phyloP scores from a whole-genome alignment of 2,888 invertebrate species.

The Andrena camellia region DNA sequence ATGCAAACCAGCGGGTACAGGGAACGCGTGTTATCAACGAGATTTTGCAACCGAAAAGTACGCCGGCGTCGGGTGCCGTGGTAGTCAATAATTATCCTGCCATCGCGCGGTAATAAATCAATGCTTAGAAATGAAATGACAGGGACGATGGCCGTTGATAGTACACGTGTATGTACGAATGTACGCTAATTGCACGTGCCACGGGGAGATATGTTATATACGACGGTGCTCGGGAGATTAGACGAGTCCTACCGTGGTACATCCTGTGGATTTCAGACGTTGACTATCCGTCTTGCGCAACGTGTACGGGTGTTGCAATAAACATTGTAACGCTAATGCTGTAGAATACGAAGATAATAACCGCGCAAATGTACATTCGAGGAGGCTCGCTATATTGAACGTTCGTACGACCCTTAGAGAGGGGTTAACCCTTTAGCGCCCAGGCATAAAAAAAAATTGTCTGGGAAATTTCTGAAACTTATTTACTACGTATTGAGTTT shows the following conservation, averaged over 20 bases:
- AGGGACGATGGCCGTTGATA: constrained; percentile 60
- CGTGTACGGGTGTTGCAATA: constrained; percentile 44
- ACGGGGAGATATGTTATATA: constrained; percentile 31
- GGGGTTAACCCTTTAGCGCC: background rate
- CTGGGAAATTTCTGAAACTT: too few relatives aligned
- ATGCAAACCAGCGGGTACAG: constrained; percentile 44
- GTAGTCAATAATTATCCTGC: constrained; percentile 62
- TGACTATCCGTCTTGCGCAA: constrained; percentile 27
- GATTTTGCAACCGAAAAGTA: constrained; percentile 40
- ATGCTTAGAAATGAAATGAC: constrained; percentile 64
- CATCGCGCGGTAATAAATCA: constrained; percentile 59
- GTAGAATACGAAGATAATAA: constrained; percentile 6
- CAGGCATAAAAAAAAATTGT: too few relatives aligned
- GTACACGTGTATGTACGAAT: constrained; percentile 57
- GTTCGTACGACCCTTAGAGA: constrained; percentile 14
- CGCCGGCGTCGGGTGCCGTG: constrained; percentile 15
- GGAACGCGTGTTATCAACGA: constrained; percentile 43
- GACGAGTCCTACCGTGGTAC: constrained; percentile 45
- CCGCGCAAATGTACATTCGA: constrained; percentile 18
- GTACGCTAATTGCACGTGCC: constrained; percentile 62
- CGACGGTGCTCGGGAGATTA: constrained; percentile 51
- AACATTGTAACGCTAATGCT: constrained; percentile 50
- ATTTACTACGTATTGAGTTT: too few relatives aligned
- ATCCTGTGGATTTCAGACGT: constrained; percentile 48
- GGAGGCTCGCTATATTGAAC: constrained; percentile 32